Base-by-base conservation (phyloP, 2,113 vertebrate genomes). In the Aspiorhynchus laticeps region DNA sequence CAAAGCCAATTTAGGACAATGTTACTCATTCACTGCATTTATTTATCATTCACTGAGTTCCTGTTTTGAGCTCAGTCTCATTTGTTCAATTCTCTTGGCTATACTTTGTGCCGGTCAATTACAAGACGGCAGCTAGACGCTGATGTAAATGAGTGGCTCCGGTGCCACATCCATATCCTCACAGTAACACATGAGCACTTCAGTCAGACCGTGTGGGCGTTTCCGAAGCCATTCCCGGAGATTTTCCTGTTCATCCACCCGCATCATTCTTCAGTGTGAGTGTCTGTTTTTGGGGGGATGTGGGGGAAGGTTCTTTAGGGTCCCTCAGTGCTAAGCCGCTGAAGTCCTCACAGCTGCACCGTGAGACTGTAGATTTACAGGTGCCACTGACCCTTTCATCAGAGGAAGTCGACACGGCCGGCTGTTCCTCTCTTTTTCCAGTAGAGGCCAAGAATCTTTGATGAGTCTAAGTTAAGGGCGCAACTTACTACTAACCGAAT, bases 321-420 rank as follows among this genome's bases (percentile, higher is more conserved):
- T 89, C 83, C 86, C 91, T 80, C 76, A 80, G 74, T 71, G 86
- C 87, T 84, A 77, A 63, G 86, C 86, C 88, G 86, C 86, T 87
- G 53, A 90, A 90, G 79, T 80, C 81, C 74, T 65, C 89, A 85
- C 91, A 91, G 91, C 91, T 91, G 91, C 86, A 90, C 85, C 41
- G 86, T 86, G 78, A 87, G 81, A 76, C 89, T 86, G 53, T 59
- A 94, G 93, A 95, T 95, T 96, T 96, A 95, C 94, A 95, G 93
- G 93, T 94, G 93, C 93, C 93, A 92, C 86, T 93, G 92, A 95
- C 91, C 94, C 93, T 95, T 95, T 95, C 93, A 95, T 94, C 94
- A 91, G 90, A 94, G 94, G 94, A 96, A 95, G 94, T 94, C 88
- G 80, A 90, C 91, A 92, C 89, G 86, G 80, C 92, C 88, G 87